These are phyloP conservation scores for Eurytoma californica DNA, from an alignment of 2,888 invertebrate species.

Conservation along the genomic window DNA sequence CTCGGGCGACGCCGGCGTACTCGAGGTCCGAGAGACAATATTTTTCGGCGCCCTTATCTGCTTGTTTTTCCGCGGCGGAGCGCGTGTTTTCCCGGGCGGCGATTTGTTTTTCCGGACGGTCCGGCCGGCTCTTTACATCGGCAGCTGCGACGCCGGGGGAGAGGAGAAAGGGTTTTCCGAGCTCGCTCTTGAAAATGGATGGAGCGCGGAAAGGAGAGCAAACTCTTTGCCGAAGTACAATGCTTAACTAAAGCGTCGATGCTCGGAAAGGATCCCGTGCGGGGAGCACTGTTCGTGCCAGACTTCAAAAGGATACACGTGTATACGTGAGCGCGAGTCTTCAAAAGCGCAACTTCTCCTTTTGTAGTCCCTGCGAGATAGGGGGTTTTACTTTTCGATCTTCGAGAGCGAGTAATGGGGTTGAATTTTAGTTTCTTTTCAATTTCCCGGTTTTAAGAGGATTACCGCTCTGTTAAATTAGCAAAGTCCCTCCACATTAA, in stretches of 20 bases:
- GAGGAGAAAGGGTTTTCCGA: background rate
- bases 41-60: no score
- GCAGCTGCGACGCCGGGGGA: no score
- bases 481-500: no score
- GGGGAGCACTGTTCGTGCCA: background rate
- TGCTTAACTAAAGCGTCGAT: conserved; percentile 39
- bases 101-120: no score
- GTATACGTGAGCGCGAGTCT: background rate
- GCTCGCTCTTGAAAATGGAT: background rate
- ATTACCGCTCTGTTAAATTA: no score
- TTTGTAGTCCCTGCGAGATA: background rate
- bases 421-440: background rate
- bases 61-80: no score
- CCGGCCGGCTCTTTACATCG: no score
- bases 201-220: conserved; percentile 28
- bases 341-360: background rate
- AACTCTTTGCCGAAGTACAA: conserved; percentile 29
- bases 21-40: no score
- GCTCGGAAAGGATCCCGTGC: background rate
- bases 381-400: background rate
- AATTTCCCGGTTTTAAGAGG: no score
- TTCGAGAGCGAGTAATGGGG: background rate
- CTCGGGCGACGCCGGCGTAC: no score
- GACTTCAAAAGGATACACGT: background rate
- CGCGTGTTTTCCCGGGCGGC: no score